Conservation (phyloP, 2,113 vertebrate genomes). For the Caloenas nicobarica region DNA sequence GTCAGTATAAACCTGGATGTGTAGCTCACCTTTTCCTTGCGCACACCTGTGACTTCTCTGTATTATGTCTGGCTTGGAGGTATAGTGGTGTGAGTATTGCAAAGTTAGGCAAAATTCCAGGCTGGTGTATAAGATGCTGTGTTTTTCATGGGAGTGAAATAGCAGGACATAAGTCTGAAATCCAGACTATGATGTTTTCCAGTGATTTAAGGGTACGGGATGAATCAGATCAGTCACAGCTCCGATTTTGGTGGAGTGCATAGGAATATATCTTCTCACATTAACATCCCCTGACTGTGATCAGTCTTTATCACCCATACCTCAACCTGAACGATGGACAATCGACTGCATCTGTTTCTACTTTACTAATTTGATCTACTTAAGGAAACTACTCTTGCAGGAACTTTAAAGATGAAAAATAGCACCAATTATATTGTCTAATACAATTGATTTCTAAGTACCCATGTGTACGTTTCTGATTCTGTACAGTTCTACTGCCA, state of each 20-base stretch:
- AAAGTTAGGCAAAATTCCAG: constrained; percentile 33
- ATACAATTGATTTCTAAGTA: constrained; percentile 47
- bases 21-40: neutral
- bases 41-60: neutral
- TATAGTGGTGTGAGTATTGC: neutral
- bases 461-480: neutral
- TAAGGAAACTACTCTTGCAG: constrained; percentile 58
- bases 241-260: constrained; percentile 18
- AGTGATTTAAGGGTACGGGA: constrained; percentile 45
- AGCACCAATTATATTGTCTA: constrained; percentile 46
- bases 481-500: neutral
- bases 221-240: constrained; percentile 53
- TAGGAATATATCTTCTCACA: constrained; percentile 55
- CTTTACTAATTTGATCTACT: constrained; percentile 66
- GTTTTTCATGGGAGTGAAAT: neutral
- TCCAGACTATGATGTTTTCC: constrained; percentile 24
- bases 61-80: neutral
- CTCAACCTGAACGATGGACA: constrained; percentile 29
- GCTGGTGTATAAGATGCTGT: neutral
- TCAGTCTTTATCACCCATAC: constrained; percentile 63
- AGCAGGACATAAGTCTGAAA: constrained; percentile 7
- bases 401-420: constrained; percentile 71
- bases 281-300: constrained; percentile 60
- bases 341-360: constrained; percentile 64
- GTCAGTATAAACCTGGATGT: neutral